Percentiles rank a stretch among this genome's conserved stretches.
phyloP scores from a whole-genome alignment of 1,140 invertebrate species.

The Zaprionus ornatus region DNA sequence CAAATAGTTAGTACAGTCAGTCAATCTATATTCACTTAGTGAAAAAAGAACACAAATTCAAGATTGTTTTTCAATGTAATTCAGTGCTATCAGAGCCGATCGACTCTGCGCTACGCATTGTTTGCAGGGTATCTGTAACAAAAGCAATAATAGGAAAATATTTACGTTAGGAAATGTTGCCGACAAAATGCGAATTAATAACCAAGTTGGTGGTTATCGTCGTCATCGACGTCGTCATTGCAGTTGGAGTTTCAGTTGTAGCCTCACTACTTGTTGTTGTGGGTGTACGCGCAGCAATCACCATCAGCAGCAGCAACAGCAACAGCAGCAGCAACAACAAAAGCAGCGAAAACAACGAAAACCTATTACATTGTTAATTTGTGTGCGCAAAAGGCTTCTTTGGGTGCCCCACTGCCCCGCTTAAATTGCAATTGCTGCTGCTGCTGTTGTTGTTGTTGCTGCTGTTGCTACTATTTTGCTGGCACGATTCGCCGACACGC shows the following conservation, averaged over 20 bases:
- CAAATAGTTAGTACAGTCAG: no score
- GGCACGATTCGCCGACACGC: constrained; percentile 27
- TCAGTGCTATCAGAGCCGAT: no score
- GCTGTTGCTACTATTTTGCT: neutral
- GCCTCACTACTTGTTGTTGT: constrained; percentile 7
- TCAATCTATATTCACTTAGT: no score
- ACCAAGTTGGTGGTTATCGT: constrained; percentile 34
- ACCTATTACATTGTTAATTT: constrained; percentile 69
- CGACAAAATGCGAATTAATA: constrained; percentile 68
- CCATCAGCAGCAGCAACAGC: constrained; percentile 21
- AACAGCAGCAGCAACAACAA: constrained; percentile 30
- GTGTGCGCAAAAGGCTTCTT: constrained; percentile 39
- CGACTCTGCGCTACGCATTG: neutral
- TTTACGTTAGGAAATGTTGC: constrained; percentile 69
- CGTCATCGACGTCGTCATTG: neutral
- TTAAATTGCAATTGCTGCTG: constrained; percentile 34
- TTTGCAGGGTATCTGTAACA: constrained; percentile 15
- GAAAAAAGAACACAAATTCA: no score
- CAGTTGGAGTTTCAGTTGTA: constrained; percentile 7
- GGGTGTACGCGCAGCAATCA: constrained; percentile 46
- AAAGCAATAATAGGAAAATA: constrained; percentile 35
- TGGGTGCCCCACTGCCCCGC: constrained; percentile 51
- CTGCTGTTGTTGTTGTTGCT: constrained; percentile 1
- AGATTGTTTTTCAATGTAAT: no score
- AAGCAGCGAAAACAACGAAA: constrained; percentile 34